phyloP scores from a whole-genome alignment of 2,113 vertebrate genomes.

The Pedetes capensis region DNA sequence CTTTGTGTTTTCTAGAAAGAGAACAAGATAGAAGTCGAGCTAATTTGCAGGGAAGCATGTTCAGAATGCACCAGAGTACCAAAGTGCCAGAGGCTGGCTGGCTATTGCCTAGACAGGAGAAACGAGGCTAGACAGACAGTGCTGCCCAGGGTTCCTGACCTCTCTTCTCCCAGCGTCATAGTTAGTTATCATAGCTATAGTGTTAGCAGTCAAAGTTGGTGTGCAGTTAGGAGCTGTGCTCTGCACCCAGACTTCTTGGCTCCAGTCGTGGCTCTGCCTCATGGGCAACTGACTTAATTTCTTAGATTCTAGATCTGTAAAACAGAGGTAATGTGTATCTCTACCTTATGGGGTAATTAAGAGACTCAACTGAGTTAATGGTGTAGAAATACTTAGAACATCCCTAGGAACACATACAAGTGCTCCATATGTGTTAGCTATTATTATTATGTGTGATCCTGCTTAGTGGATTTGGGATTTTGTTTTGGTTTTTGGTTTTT shows the following conservation, averaged over 20 bases:
- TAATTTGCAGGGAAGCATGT: neutral
- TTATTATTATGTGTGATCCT: neutral
- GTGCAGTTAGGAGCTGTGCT: neutral
- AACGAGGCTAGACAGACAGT: neutral
- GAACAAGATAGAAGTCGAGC: neutral
- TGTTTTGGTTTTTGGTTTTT: neutral
- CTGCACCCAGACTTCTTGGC: neutral
- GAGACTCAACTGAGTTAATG: neutral
- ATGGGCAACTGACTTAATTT: neutral
- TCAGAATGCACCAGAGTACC: neutral
- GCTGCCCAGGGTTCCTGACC: neutral
- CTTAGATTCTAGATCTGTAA: neutral
- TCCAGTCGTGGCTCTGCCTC: neutral
- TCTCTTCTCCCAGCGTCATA: neutral
- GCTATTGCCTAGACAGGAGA: neutral
- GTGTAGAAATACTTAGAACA: neutral
- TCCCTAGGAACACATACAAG: neutral
- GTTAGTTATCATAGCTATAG: fast-evolving
- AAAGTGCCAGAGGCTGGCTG: neutral
- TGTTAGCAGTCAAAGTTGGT: neutral
- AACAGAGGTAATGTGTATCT: neutral
- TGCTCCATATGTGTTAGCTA: neutral
- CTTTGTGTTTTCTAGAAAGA: neutral
- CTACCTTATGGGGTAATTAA: neutral
- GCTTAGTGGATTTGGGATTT: neutral